Evolutionary conservation across 2,113 vertebrate species (phyloP), one percentile per base, ranked within the genome.

Genomic region (Megalops atlanticus): DNA sequence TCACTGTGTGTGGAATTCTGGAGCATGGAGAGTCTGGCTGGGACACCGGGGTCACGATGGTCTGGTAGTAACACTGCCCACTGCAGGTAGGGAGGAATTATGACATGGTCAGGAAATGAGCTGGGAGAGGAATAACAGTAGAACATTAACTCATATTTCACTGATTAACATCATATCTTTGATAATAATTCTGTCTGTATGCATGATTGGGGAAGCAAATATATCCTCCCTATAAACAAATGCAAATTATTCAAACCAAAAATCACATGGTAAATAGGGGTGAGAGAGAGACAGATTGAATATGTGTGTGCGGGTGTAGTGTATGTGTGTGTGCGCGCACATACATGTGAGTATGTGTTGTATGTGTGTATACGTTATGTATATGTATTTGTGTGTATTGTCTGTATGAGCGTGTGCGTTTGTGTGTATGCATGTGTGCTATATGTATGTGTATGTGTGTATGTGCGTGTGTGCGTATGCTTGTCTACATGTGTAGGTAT

Each of bases 21-120:
- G 96, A 94, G 43, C 95, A 92, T 0, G 98, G 96, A 0, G 98
- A 97, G 77, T 96, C 96, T 0, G 97, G 96, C 79, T 96, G 91
- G 1, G 95, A 94, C 89, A 96, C 96, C 0, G 97, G 97, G 0
- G 96, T 98, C 91, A 98, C 94, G 77, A 98, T 94, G 45, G 95
- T 97, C 93, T 97, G 96, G 91, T 97, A 99, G 93, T 98, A 99
- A 86, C 98, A 99, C 83, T 95, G 96, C 5, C 98, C 97, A 0
- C 98, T 99, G 87, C 3, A 86, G 0, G 1, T 76, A 82, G 73
- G 79, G 52, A 5, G 18, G 5, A 43, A 73, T n/a, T 0, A 15
- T 74, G 21, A 43, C 43, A 38, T 14, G n/a, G 24, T n/a, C 27
- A 70, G 54, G 6, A 31, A 35, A 27, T 7, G 27, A 69, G n/a